Evolutionary conservation across 2,113 vertebrate species (phyloP).

Genomic region (Calyptommatus sinebrachiatus): DNA sequence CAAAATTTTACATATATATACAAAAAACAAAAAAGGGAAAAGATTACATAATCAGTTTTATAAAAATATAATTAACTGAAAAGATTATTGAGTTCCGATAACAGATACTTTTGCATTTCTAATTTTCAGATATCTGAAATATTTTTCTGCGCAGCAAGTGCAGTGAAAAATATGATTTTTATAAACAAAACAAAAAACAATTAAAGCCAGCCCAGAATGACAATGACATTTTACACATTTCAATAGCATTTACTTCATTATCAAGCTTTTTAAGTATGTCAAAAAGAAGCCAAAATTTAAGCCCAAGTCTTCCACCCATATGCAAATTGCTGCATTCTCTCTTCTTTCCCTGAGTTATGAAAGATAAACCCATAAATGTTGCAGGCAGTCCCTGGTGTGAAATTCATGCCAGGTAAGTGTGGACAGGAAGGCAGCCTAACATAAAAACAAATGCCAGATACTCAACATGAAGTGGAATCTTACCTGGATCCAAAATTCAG

Average conservation of each 20-base stretch:
- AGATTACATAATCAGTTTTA: neutral
- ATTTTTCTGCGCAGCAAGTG: neutral
- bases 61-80: neutral
- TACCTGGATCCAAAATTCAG: constrained; percentile 43
- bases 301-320: neutral
- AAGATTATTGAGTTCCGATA: neutral
- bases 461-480: constrained; percentile 34
- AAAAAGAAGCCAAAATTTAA: neutral
- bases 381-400: neutral
- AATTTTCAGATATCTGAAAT: neutral
- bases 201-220: constrained; percentile 25
- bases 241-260: neutral
- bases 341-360: neutral
- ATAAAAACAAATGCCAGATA: constrained; percentile 13
- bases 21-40: constrained; percentile 13
- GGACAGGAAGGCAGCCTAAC: neutral
- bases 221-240: neutral
- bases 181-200: neutral
- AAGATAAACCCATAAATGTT: neutral
- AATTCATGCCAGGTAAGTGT: neutral
- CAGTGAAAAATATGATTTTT: neutral
- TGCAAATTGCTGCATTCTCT: constrained; percentile 5
- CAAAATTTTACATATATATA: constrained; percentile 1
- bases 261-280: constrained; percentile 10
- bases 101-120: constrained; percentile 1